Evolutionary conservation across 2,797 vertebrate genomes (phyloP), one percentile per base, ranked within the genome.

Genomic region (Semaprochilodus insignis): DNA sequence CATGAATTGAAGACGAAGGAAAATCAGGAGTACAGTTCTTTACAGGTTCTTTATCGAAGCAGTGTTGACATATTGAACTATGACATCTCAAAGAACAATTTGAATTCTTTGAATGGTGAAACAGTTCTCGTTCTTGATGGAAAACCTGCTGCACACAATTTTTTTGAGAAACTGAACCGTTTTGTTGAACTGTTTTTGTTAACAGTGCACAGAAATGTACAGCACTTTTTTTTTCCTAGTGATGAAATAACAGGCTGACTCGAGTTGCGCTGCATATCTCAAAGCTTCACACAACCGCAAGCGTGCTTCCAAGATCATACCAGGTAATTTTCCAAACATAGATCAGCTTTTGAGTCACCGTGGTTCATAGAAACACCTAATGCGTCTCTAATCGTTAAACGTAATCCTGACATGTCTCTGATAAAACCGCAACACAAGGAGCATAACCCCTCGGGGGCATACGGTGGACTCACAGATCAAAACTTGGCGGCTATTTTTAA

Each of bases 341-440:
- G 63, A 80, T 69, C 69, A 62, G 62, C 54, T 52, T 84, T 70
- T 40, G 17, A 63, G 34, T 66, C 79, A 44, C 25, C 7, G 13
- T 60, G 54, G 40, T 78, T 73, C 40, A 40, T 23, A 67, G 76
- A 81, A 79, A 83, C 27, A 72, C 70, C 80, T 67, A 80, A 57
- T 79, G 70, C 81, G 60, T 73, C 80, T 70, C 69, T 60, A 84
- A 80, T 78, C 74, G 73, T 81, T 77, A 84, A 82, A 87, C 73
- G 69, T 62, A 80, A 85, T 80, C 77, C 80, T 71, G 74, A 73
- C 72, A 76, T 79, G 78, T 51, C 79, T 85, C 74, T 73, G 79
- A 87, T 82, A 82, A 51, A 25, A 54, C 57, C 81, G 69, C 77
- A 77, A 75, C 83, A 79, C 77, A 71, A 79, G 82, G 85, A 65